Evolutionary conservation across 2,888 invertebrate genomes (phyloP).

Genomic region (Drosophila neotestacea): DNA sequence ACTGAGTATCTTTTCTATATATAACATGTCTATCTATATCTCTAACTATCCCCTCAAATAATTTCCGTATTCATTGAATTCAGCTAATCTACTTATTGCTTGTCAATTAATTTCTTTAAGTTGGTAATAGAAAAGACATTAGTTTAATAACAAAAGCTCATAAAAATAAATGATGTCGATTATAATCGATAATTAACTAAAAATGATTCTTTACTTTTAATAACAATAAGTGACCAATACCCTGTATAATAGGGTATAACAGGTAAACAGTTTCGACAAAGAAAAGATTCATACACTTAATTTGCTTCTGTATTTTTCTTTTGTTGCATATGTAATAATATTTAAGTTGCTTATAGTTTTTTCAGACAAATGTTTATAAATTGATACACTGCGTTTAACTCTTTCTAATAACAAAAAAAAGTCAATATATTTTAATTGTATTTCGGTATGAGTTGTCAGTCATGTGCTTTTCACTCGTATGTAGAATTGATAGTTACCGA

Average conservation of each 20-base stretch:
- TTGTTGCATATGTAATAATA: too few species aligned
- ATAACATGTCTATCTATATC: background rate
- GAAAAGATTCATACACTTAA: too few species aligned
- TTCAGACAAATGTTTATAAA: too few species aligned
- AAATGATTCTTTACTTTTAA: background rate
- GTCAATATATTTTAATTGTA: too few species aligned
- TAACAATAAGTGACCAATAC: background rate
- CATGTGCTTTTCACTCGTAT: background rate
- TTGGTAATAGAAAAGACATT: background rate
- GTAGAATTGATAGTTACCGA: background rate
- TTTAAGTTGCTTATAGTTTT: too few species aligned
- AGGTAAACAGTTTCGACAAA: too few species aligned
- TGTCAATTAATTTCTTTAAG: background rate
- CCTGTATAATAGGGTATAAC: too few species aligned
- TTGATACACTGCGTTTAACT: too few species aligned
- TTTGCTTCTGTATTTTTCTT: too few species aligned
- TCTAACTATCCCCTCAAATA: background rate
- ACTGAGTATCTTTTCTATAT: background rate
- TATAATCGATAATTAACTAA: background rate
- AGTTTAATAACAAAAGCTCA: slow-evolving; percentile 1
- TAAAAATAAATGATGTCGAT: background rate
- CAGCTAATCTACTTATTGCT: background rate
- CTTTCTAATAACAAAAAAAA: too few species aligned
- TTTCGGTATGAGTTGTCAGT: background rate
- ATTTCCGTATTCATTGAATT: slow-evolving; percentile 11